Base-by-base conservation (phyloP, 2,888 invertebrate genomes). In the Polydrusus cervinus region DNA sequence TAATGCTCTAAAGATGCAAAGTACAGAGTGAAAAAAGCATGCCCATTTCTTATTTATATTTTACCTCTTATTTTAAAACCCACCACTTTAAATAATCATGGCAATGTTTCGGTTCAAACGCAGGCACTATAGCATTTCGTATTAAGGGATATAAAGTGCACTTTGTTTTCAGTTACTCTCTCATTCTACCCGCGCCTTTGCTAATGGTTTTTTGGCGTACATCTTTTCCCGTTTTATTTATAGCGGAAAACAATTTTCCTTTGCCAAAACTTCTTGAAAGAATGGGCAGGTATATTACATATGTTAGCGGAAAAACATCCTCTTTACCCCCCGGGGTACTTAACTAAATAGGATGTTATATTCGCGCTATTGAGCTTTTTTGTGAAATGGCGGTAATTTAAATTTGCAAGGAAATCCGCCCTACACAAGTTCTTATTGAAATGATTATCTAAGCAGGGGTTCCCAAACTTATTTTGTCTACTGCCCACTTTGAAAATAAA, bases 191-290 rank as follows among this genome's bases (percentile, higher is more conserved):
- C 34, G 61, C 60, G 69, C 69, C 69, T 34, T 53, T n/a, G 61
- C 60, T 69, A 69, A 69, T 69, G 61, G 47, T 69, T 69, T 61
- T 61, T 61, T 47, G 69, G 60, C 40, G 61, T 69, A 69, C 61
- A 69, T 69, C 69, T 69, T 49, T 61, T 49, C 69, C 69, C 47
- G 61, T 49, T 69, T 69, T 69, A 69, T 69, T 69, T 69, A 69
- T 69, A 69, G 60, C 69, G 61, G 61, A 69, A 69, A 66, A 66
- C 51, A 66, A 66, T 66, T 66, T 66, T 18, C 66, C n/a, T 66
- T 51, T 66, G 53, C 53, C 38, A 53, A n/a, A 53, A 53, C 38
- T 53, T 66, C 20, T 53, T 49, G 40, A 20, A 34, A 40, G 5
- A 14, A 34, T 65, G n/a, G 25, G 65, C 65, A 65, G 65, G 64